A percentile compares a stretch with the other conserved stretches of the same genome.
Conservation (phyloP, 1,140 invertebrate genomes). For the Uloborus diversus region DNA sequence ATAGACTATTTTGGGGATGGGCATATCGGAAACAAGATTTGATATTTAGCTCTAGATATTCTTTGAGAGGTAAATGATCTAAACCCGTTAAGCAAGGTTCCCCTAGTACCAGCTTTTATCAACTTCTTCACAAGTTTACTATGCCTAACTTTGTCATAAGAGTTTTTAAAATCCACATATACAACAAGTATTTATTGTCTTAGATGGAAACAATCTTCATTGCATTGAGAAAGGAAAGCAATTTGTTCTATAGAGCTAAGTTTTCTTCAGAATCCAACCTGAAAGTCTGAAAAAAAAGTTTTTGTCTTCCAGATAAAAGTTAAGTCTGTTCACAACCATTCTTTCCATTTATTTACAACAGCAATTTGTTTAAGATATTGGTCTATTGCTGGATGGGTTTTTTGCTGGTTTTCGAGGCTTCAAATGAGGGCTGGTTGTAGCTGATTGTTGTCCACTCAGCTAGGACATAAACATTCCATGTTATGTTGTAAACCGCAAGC, state of each 20-base stretch:
- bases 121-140: constrained; percentile 17
- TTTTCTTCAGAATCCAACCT: neutral
- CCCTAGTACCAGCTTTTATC: neutral
- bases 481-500: neutral
- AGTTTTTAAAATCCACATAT: constrained; percentile 36
- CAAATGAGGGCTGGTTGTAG: neutral
- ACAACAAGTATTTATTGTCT: constrained; percentile 28
- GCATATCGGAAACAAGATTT: constrained; percentile 2
- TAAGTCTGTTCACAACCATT: neutral
- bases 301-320: constrained; percentile 5
- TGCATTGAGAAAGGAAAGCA: neutral
- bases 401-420: constrained; percentile 1
- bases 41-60: constrained; percentile 17
- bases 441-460: neutral
- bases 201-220: constrained; percentile 25
- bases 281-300: neutral
- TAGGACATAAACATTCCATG: neutral
- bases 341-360: constrained; percentile 31
- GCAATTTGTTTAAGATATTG: neutral
- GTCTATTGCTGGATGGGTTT: neutral
- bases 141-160: constrained; percentile 29
- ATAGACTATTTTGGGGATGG: constrained; percentile 2
- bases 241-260: neutral
- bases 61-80: constrained; percentile 1
- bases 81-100: constrained; percentile 23